Base-by-base conservation (phyloP, 2,797 vertebrate species). In the Enteromius paludinosus region DNA sequence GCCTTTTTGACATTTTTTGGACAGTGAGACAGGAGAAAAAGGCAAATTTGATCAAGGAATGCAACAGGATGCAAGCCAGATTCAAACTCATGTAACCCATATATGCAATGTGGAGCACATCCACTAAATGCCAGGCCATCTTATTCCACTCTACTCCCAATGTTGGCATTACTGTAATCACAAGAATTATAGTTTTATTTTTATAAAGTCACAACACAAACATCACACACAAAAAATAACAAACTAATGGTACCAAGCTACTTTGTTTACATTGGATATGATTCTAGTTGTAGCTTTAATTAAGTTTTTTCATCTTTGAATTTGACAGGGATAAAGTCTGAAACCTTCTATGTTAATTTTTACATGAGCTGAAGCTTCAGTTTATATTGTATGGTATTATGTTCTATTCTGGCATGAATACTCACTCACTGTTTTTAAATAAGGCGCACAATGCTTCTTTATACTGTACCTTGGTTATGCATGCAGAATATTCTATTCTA, bases 381-480 rank as follows among this genome's bases (percentile, higher is more conserved):
- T 43, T 70, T 70, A 41, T 70, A 18, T 47, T 47, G n/a, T 45
- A 28, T 45, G 28, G n/a, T 70, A 25, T 70, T 70, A 17, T 52
- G 18, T 56, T 56, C 4, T 38, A 38, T 38, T 66, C 33, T n/a
- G 10, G 10, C 64, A 38, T 66, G 20, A 5, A 65, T 35, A 65
- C 17, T 65, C 17, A 65, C 2, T 38, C 4, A 23, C n/a, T n/a
- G 20, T 43, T 43, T 68, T 43, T 43, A 68, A 41, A 43, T 68
- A 23, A 68, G 38, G 15, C 65, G 43, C 14, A 23, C 23, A 38
- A 68, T 25, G 1, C n/a, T 23, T 25, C 38, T 68, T 23, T 43
- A 43, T 43, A 23, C 28, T 30, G 28, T 30, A 30, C 28, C 28
- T 30, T 30, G n/a, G n/a, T n/a, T n/a, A n/a, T n/a, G n/a, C n/a